Evolutionary conservation across 2,888 invertebrate genomes (phyloP), one percentile per base, ranked within the genome.

Genomic region (Microctonus aethiopoides): DNA sequence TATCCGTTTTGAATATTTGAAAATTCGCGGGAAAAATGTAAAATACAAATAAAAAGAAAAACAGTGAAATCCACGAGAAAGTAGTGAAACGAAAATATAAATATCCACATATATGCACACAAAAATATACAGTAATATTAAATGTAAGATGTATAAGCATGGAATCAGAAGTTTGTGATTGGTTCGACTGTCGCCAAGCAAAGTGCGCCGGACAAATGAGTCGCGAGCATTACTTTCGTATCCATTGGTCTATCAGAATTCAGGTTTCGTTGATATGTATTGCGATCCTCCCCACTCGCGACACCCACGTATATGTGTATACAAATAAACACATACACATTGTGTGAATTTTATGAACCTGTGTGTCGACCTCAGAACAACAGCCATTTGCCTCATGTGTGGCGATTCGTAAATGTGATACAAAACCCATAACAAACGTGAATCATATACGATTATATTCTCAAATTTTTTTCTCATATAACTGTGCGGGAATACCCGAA

Each of bases 331-430:
- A 67, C 67, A 66, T 70, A 67, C 70, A 56, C 26, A n/a, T 26
- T 29, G 57, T n/a, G 13, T 61, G 34, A 24, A 24, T 22, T 16
- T 36, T 66, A 16, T 46, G 46, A 7, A 46, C 46, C 16, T 46
- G 46, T 46, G 46, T 46, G 46, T 46, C 46, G 46, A 46, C 46
- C 68, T 67, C 62, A 84, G 84, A 70, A 72, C 83, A n/a, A 84
- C 86, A 85, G 86, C 86, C 86, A 86, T 86, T 86, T 86, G 84
- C 83, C 80, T 83, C 79, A 82, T 79, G 81, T 81, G 80, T 73
- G 65, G 69, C 62, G 66, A 67, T 60, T 61, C 59, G 61, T 16
- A 13, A 52, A 59, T 60, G 68, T 67, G 60, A 72, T 52, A 68
- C 60, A 70, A 71, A 72, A 68, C 62, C 62, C 39, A 67, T 62